These are phyloP conservation scores for Alviniconcha marisindica DNA, from an alignment of 1,140 invertebrate species.

Conservation along the genomic window DNA sequence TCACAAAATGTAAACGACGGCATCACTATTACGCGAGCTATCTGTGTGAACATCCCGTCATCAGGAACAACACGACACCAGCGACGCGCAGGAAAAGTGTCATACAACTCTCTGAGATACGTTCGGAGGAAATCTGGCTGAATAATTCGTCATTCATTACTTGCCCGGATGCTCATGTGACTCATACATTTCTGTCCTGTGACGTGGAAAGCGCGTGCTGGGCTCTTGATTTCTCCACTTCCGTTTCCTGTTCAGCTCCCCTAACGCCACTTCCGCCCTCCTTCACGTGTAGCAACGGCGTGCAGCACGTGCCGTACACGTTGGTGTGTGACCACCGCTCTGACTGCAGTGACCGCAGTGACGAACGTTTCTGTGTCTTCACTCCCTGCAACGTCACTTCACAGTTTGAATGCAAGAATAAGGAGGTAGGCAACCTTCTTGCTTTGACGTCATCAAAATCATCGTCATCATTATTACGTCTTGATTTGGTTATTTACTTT, in stretches of 20 bases:
- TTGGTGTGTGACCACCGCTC: not conserved
- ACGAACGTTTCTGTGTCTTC: not conserved
- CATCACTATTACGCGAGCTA: not conserved
- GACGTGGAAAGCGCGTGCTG: constrained; percentile 7
- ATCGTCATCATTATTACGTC: too few species aligned
- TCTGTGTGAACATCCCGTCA: not conserved
- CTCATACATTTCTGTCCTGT: not conserved
- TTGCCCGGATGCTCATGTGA: not conserved
- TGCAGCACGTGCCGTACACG: constrained; percentile 12
- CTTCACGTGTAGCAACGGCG: not conserved
- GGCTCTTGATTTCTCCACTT: too few species aligned
- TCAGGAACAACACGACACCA: not conserved
- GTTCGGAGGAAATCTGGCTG: not conserved
- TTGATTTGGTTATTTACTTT: too few species aligned
- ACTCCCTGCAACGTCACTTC: not conserved
- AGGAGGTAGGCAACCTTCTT: constrained; percentile 1
- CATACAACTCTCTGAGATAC: not conserved
- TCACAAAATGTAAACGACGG: not conserved
- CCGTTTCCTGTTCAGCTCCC: not conserved
- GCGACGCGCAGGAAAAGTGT: not conserved
- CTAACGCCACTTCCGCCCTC: constrained; percentile 8
- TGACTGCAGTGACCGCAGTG: not conserved
- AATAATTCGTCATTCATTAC: too few species aligned
- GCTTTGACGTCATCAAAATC: too few species aligned
- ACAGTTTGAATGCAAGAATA: not conserved